Base-by-base conservation (phyloP, 2,113 vertebrate species). In the Siniperca knerii region DNA sequence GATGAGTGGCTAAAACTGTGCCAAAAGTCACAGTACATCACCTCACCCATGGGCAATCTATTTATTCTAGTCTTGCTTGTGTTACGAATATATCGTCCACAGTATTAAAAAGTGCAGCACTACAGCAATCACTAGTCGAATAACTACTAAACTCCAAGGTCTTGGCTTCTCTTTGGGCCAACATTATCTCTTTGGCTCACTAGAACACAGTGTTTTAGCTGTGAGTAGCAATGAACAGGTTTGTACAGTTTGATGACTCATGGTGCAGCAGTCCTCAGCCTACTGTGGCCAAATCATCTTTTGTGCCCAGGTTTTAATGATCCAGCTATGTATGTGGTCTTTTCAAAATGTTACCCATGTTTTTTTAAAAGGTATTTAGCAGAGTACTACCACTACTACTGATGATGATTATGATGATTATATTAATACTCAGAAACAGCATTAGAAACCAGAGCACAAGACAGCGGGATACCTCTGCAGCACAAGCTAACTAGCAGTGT, bases 11-110 rank as follows among this genome's bases (percentile, higher is more conserved):
- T 75, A 61, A 80, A 89, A 82, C 77, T 58, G 61, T 85, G 83
- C 78, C 87, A 87, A 77, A 83, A 81, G 74, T 82, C 72, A 64
- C 44, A 35, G 64, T 79, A 44, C 77, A 81, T 90, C 75, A 80
- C 66, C 74, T 66, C 68, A 84, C 40, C 76, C 68, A 11, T 61
- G 42, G 64, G 84, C 82, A 55, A 54, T 65, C 40, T 87, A 77
- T 83, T n/a, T 25, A 72, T 40, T 67, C 64, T 37, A 4, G 68
- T 54, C 65, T 29, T 4, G 37, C 66, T 79, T 44, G 20, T 70
- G 48, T 83, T 82, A 40, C 8, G 1, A 50, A 70, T 80, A 29
- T 42, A 71, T 84, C 10, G 12, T 74, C 70, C 68, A 16, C 69
- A 61, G 57, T 52, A 65, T 79, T 52, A 54, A 16, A 60, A 15